These are phyloP conservation scores for Aselliscus stoliczkanus DNA, from an alignment of 2,797 vertebrate species.

Conservation along the genomic window DNA sequence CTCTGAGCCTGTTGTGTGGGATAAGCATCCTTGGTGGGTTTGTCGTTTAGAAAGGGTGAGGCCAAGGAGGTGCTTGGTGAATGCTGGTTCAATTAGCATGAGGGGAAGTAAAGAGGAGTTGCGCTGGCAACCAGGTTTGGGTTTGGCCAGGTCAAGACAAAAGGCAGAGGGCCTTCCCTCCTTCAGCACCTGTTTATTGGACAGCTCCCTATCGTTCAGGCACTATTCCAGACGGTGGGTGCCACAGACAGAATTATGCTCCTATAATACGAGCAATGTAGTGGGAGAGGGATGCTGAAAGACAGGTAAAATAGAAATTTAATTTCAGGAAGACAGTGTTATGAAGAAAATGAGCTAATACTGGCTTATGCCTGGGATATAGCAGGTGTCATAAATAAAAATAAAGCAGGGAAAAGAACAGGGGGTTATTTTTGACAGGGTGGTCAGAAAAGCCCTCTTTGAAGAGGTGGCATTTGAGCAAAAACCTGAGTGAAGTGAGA, in stretches of 20 bases:
- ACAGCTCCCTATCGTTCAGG: neutral
- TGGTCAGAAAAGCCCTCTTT: neutral
- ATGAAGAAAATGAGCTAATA: neutral
- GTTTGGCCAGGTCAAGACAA: neutral
- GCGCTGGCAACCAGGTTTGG: neutral
- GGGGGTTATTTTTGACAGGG: neutral
- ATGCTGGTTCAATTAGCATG: too few species aligned
- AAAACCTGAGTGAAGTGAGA: neutral
- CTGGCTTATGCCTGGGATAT: neutral
- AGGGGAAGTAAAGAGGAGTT: neutral
- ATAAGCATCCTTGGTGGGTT: too few species aligned
- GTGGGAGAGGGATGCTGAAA: neutral
- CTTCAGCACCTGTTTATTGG: neutral
- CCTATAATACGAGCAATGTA: fast-evolving
- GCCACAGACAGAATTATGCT: neutral
- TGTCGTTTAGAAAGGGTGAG: fast-evolving
- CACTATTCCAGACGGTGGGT: neutral
- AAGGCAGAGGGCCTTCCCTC: too few species aligned
- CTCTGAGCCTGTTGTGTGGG: neutral
- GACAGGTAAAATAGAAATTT: neutral
- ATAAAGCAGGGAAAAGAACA: neutral
- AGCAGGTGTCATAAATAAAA: neutral
- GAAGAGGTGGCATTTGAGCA: neutral
- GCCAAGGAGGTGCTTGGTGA: neutral
- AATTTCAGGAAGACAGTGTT: neutral